Percentiles rank a stretch among this genome's conserved stretches.
phyloP scores from a whole-genome alignment of 1,140 invertebrate species.

The Holcopasites calliopsidis region DNA sequence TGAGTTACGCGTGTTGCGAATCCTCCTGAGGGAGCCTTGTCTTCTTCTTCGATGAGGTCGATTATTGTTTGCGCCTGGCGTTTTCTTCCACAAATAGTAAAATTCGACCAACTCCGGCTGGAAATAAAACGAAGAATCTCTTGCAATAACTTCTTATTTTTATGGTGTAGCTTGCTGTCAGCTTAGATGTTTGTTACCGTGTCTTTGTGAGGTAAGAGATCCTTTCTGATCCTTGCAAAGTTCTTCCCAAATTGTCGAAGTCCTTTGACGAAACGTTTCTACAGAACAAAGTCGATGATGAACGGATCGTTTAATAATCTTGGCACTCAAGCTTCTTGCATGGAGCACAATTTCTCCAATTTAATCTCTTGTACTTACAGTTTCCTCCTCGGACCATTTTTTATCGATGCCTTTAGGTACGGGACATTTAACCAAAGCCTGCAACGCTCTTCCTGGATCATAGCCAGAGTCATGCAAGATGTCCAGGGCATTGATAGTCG shows the following conservation, averaged over 20 bases:
- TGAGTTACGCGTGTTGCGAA: conserved; percentile 89
- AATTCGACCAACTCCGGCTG: conserved; percentile 97
- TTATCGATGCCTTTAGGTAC: conserved; percentile 98
- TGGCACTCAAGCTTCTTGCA: no score
- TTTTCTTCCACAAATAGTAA: conserved; percentile 99
- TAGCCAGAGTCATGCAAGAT: conserved; percentile 96
- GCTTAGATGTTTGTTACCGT: conserved; percentile 82
- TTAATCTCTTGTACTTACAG: no score
- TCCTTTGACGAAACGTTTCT: conserved; percentile 98
- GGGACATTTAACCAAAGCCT: conserved; percentile 97
- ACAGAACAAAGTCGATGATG: conserved; percentile 3
- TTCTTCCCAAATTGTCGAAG: conserved; percentile 99
- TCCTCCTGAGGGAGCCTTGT: conserved; percentile 93
- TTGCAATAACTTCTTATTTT: neutral
- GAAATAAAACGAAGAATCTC: conserved; percentile 58
- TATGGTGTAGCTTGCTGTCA: neutral
- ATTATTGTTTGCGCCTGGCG: conserved; percentile 97
- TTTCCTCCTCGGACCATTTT: conserved; percentile 98
- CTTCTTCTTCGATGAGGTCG: conserved; percentile 93
- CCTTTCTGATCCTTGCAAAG: conserved; percentile 98
- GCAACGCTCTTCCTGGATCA: conserved; percentile 95
- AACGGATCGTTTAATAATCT: conserved; percentile 18
- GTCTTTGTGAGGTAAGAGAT: conserved; percentile 97
- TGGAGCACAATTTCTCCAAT: no score
- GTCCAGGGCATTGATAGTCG: conserved; percentile 97